Percentiles rank a stretch among this genome's conserved stretches.
phyloP scores from a whole-genome alignment of 2,888 invertebrate species.

The Drosophila flavopinicola region DNA sequence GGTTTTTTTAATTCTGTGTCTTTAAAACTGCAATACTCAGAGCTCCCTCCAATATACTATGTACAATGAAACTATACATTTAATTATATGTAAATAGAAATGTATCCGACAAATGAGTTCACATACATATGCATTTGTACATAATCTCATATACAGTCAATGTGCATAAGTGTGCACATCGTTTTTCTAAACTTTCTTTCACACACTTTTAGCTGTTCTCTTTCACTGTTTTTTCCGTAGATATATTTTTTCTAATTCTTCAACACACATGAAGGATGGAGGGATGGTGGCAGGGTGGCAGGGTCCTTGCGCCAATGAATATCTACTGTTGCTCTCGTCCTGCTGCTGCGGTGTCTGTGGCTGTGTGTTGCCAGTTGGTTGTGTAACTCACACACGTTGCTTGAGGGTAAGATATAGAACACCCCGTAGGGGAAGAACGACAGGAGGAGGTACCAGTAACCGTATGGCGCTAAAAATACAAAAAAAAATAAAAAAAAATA shows the following conservation, averaged over 20 bases:
- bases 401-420: conserved; percentile 33
- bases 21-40: too few species aligned
- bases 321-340: conserved; percentile 26
- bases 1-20: too few species aligned
- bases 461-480: conserved; percentile 22
- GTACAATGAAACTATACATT: too few species aligned
- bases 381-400: conserved; percentile 7
- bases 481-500: conserved; percentile 5
- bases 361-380: conserved; percentile 3
- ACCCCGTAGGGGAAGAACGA: conserved; percentile 4
- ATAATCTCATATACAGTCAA: too few species aligned
- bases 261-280: conserved; percentile 15
- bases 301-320: conserved; percentile 50
- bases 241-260: conserved; percentile 23
- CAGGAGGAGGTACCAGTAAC: conserved; percentile 12
- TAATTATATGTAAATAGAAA: not conserved
- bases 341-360: conserved; percentile 12
- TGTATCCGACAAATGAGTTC: too few species aligned
- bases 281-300: conserved; percentile 10
- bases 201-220: conserved; percentile 17
- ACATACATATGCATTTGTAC: not conserved
- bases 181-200: conserved; percentile 30
- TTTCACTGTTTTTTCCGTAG: conserved; percentile 15
- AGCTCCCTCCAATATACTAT: too few species aligned
- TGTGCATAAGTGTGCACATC: not conserved